These are phyloP conservation scores for Craterocephalus amniculus DNA, from an alignment of 2,797 vertebrate species.

Conservation along the genomic window DNA sequence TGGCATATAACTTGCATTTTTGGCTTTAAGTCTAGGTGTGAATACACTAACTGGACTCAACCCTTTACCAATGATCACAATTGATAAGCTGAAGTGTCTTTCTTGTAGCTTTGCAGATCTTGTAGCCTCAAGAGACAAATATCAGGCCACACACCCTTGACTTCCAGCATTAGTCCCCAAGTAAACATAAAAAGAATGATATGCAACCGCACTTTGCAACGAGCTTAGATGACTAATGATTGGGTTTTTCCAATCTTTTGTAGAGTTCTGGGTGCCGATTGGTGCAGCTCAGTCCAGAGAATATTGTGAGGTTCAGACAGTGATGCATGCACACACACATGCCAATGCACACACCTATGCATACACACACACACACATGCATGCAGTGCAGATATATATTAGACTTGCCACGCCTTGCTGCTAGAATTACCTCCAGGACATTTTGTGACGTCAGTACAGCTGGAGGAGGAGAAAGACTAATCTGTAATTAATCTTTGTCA, in stretches of 20 bases:
- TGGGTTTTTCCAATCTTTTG: constrained; percentile 63
- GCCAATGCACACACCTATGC: constrained; percentile 8
- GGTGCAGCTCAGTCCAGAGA: constrained; percentile 31
- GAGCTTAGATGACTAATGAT: constrained; percentile 73
- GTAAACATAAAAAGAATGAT: constrained; percentile 65
- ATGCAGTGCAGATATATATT: constrained; percentile 25
- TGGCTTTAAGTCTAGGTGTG: background rate
- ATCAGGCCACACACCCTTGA: constrained; percentile 62
- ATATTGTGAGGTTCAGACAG: constrained; percentile 17
- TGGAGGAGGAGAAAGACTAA: constrained; percentile 73
- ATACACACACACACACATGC: background rate
- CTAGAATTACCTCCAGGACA: constrained; percentile 47
- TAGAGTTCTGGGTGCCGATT: constrained; percentile 45
- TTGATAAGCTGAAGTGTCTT: constrained; percentile 26
- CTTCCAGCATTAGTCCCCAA: constrained; percentile 63
- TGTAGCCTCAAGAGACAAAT: constrained; percentile 71
- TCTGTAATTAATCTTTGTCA: constrained; percentile 63
- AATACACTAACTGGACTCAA: background rate
- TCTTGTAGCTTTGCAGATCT: constrained; percentile 31
- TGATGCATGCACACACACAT: constrained; percentile 19
- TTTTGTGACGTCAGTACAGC: constrained; percentile 65
- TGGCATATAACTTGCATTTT: background rate
- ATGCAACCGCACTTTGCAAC: constrained; percentile 52
- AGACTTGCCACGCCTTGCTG: constrained; percentile 66
- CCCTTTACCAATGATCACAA: constrained; percentile 32